Evolutionary conservation across 2,888 invertebrate species (phyloP), one percentile per base, ranked within the genome.

Genomic region (Proisotoma minuta): DNA sequence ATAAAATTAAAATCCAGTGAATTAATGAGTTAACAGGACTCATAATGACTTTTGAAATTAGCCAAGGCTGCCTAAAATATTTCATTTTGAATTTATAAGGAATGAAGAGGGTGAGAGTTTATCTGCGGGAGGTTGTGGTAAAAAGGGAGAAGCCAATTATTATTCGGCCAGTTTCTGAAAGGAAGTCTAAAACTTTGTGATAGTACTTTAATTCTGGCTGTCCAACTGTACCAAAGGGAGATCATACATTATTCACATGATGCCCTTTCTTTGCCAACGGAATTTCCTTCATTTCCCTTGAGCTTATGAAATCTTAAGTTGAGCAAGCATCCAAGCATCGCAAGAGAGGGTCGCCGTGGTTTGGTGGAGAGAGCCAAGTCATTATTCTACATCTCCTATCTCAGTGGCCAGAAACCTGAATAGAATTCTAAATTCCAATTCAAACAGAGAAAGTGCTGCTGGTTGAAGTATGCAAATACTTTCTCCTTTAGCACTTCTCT

Each of bases 391-490:
- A 8, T 34, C 34, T 8, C 39, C 39, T n/a, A 4, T 52, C 52
- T 18, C 4, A 20, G n/a, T 52, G 52, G 52, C 52, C 52, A 52
- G 26, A 54, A 51, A 54, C 54, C 54, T 54, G 54, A 54, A 39
- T 39, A 23, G 54, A 54, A 54, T 54, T 54, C 54, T 39, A 54
- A n/a, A 54, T 54, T 54, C 34, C 34, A 10, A 34, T 34, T 34
- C 54, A 54, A 54, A 54, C 39, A 54, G 27, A 54, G 15, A 39
- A 54, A 54, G 54, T 54, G 52, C 5, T 52, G 4, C 4, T 22
- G 20, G 28, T 51, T 20, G 27, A 57, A 57, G 43, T 57, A 49
- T 58, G 49, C 29, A 58, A 58, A 58, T 34, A 49, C 49, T 58
- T 49, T 58, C 58, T 50, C 59, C 50, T 34, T 15, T 4, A 49